Base-by-base conservation (phyloP, 2,113 vertebrate species). In the Trematomus loennbergii region DNA sequence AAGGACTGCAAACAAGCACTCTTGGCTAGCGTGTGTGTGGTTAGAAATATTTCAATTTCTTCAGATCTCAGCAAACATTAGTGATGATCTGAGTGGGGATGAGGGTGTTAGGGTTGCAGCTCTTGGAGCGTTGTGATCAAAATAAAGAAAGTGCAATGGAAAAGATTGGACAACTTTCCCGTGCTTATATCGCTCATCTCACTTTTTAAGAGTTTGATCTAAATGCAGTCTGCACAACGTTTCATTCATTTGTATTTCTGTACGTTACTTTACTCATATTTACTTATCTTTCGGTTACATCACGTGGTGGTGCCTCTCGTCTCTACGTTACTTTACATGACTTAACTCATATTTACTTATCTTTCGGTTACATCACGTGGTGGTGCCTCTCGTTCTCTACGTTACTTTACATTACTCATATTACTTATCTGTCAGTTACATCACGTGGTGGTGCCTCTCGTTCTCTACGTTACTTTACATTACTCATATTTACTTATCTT, bases 51-150 rank as follows among this genome's bases (percentile, higher is more conserved):
- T 66, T 60, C 55, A n/a, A 53, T n/a, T 25, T 25, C 7, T 22
- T 2, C 65, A 78, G 68, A 69, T 78, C 72, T 79, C 58, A 63
- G 48, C 64, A 83, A 69, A 76, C 50, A 63, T 80, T 46, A 33
- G 36, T 3, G 46, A 67, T 54, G 40, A 60, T 68, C 18, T n/a
- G 9, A 83, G 18, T 60, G 17, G 58, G n/a, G 12, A 57, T 58
- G 11, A 53, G 64, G 69, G 68, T 46, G 55, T 63, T 33, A 17
- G 53, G 45, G 52, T 43, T 46, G 46, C 62, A 67, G 36, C 48
- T 64, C 7, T 62, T 54, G 20, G 10, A 22, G 33, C 54, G 49
- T 25, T 54, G 18, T 59, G 58, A 55, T 64, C 72, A n/a, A 65
- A 68, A 17, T 54, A 63, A 45, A 33, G 40, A 1, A 7, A 70